Conservation (phyloP, 2,113 vertebrate genomes). For the Phocoena sinus region DNA sequence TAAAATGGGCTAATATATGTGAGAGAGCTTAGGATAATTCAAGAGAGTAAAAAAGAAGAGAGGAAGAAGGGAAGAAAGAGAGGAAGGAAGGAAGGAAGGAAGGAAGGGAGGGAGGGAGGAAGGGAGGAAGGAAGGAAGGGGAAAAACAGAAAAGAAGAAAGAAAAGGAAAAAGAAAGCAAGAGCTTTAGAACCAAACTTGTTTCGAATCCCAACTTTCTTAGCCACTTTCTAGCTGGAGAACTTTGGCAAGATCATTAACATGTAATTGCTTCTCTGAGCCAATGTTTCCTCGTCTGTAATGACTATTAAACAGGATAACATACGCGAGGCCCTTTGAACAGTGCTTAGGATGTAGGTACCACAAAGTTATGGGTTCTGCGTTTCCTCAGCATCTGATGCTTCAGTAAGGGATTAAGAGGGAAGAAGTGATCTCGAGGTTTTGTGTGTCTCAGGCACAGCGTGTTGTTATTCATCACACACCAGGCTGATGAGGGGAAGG, state of each 20-base stretch:
- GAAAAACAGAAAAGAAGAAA: not conserved
- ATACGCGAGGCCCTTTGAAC: not conserved
- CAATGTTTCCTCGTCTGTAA: not conserved
- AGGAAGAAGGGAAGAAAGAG: too few species aligned
- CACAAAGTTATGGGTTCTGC: not conserved
- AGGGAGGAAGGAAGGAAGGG: accelerated
- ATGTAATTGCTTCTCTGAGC: not conserved
- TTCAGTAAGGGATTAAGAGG: not conserved
- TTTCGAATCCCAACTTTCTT: not conserved
- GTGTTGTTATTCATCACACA: not conserved
- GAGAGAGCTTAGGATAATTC: not conserved
- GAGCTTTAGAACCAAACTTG: not conserved
- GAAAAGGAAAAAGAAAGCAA: not conserved
- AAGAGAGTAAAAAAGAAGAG: not conserved
- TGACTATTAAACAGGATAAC: not conserved
- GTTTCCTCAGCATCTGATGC: not conserved
- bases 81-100: not conserved
- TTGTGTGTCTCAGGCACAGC: not conserved
- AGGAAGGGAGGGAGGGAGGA: not conserved
- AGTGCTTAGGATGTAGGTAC: not conserved
- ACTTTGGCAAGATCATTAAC: not conserved
- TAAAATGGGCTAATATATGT: not conserved
- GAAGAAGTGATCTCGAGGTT: not conserved
- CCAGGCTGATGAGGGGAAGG: not conserved
- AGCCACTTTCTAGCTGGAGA: not conserved